A percentile compares a stretch with the other conserved stretches of the same genome.
Conservation (phyloP, 2,113 vertebrate species). For the Thryonomys swinderianus region DNA sequence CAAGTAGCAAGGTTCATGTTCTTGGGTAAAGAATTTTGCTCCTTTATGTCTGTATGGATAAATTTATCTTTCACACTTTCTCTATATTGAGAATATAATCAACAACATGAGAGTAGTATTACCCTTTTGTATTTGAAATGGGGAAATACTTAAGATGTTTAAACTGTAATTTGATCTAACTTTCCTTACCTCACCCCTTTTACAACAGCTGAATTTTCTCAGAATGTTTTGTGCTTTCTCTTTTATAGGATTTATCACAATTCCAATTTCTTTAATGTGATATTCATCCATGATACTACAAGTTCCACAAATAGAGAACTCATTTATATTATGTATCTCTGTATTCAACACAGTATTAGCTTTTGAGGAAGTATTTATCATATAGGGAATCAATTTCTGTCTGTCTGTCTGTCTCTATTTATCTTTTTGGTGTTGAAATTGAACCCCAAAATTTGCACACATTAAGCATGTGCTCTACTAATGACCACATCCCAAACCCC, state of each 20-base stretch:
- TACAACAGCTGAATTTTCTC: slow-evolving; percentile 22
- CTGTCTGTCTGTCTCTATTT: background rate
- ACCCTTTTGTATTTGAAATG: slow-evolving; percentile 52
- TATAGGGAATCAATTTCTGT: background rate
- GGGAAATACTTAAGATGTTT: slow-evolving; percentile 27
- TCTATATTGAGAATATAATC: slow-evolving; percentile 21
- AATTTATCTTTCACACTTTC: slow-evolving; percentile 26
- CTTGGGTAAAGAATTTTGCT: background rate
- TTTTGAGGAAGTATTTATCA: slow-evolving; percentile 36
- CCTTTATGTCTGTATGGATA: slow-evolving; percentile 11
- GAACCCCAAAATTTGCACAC: background rate
- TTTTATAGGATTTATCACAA: slow-evolving; percentile 56
- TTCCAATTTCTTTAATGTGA: slow-evolving; percentile 43
- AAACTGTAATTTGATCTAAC: slow-evolving; percentile 53
- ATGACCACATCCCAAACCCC: background rate
- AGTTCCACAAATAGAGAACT: slow-evolving; percentile 22
- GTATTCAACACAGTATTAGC: background rate
- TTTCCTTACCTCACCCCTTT: background rate
- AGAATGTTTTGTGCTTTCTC: background rate
- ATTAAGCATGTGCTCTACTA: background rate
- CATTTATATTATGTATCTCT: background rate
- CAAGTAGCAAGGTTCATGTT: background rate
- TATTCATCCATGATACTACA: background rate
- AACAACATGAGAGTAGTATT: slow-evolving; percentile 33
- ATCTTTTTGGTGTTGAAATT: background rate